phyloP scores from a whole-genome alignment of 2,888 invertebrate species.

The Sarcophaga subvicina region DNA sequence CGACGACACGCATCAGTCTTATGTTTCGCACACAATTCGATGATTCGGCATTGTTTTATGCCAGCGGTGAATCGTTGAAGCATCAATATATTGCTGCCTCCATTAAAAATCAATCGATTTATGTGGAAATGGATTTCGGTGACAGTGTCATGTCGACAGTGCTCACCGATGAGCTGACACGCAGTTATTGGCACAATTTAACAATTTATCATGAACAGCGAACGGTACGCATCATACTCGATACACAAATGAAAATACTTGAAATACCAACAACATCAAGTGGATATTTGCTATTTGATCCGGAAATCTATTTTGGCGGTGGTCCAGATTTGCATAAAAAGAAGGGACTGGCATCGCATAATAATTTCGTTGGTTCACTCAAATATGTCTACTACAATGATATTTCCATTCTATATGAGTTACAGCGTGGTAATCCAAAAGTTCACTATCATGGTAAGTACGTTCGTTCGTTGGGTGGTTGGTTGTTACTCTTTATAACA shows the following conservation, averaged over 20 bases:
- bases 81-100: constrained; percentile 95
- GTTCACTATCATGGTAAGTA: constrained; percentile 87
- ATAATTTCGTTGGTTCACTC: constrained; percentile 94
- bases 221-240: constrained; percentile 88
- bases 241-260: constrained; percentile 87
- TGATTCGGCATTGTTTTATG: constrained; percentile 95
- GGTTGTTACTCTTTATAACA: too few species aligned
- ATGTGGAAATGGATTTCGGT: constrained; percentile 94
- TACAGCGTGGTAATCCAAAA: constrained; percentile 92
- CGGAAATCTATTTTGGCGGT: constrained; percentile 95
- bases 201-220: constrained; percentile 92
- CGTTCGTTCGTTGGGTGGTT: too few species aligned
- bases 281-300: constrained; percentile 92
- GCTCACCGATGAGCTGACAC: constrained; percentile 87
- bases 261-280: constrained; percentile 85
- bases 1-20: constrained; percentile 92
- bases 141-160: constrained; percentile 88
- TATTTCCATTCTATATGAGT: constrained; percentile 93
- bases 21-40: constrained; percentile 95
- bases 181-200: constrained; percentile 94
- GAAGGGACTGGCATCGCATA: constrained; percentile 90
- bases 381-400: constrained; percentile 97
- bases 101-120: constrained; percentile 91
- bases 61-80: constrained; percentile 92
- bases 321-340: constrained; percentile 93